Base-by-base conservation (phyloP, 2,797 vertebrate species). In the Mycteria americana region DNA sequence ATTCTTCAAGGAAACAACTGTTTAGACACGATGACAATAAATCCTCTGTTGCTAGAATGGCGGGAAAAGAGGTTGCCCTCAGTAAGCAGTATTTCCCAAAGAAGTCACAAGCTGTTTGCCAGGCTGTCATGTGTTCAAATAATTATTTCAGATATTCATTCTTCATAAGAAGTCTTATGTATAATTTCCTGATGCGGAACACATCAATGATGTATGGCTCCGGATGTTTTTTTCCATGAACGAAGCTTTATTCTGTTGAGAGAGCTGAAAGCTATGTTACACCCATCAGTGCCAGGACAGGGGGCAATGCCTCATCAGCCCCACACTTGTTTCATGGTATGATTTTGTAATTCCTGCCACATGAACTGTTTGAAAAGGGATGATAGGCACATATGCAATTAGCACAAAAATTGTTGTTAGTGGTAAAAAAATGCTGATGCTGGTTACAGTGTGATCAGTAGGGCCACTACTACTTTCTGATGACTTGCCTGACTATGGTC, bases 101-200 rank as follows among this genome's bases (percentile, higher is more conserved):
- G 85, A 86, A 90, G 88, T 64, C 15, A 83, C 48, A 84, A 97
- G 89, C 74, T 62, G 15, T 73, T 88, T 93, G 85, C 63, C 75
- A 54, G 21, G 65, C 96, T 96, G 94, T 95, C 93, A 97, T 86
- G 92, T 31, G 27, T 92, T 94, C 92, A 96, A 95, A 95, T 88
- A 96, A 95, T 96, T 90, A 93, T 92, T 96, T 96, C 69, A 95
- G 70, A 96, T 75, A 97, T 57, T 93, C 60, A 83, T 88, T 91
- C 77, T 90, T 80, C 48, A 85, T 91, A 85, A 92, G 45, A 96
- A 97, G 82, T 65, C 88, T 94, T 60, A 76, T 85, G 68, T 68
- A 75, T 60, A 75, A 92, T 85, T 95, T 95, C 56, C 51, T 67
- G 53, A 24, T 72, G 82, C 3, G 24, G 89, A 97, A 96, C 82